A percentile compares a stretch with the other conserved stretches of the same genome.
Evolutionary conservation across 2,113 vertebrate genomes (phyloP).

Genomic region (Chamaetylas fuelleborni): DNA sequence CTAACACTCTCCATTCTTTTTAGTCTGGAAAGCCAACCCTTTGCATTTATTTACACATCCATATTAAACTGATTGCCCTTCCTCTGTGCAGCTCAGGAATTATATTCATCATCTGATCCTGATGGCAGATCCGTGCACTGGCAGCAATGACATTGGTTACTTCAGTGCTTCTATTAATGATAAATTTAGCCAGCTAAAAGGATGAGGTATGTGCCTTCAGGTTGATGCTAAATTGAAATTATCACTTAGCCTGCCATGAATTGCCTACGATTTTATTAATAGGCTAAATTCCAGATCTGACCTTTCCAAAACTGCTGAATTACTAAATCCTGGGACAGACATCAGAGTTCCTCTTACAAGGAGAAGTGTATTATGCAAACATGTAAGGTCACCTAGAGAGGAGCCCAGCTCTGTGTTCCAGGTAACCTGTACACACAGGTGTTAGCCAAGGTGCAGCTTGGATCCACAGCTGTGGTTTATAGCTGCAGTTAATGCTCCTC

Average conservation of each 20-base stretch:
- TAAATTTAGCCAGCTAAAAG: conserved; percentile 60
- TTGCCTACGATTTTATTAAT: conserved; percentile 53
- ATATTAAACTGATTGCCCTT: conserved; percentile 8
- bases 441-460: background rate
- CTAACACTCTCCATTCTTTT: background rate
- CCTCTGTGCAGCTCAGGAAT: background rate
- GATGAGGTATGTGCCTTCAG: conserved; percentile 52
- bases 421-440: background rate
- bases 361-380: conserved; percentile 24
- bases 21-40: background rate
- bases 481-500: background rate
- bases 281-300: conserved; percentile 54
- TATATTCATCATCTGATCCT: background rate
- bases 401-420: background rate
- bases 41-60: conserved; percentile 18
- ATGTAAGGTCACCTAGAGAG: conserved; percentile 43
- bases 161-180: conserved; percentile 53
- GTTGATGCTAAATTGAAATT: conserved; percentile 67
- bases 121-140: background rate
- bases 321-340: conserved; percentile 40
- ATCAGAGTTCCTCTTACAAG: conserved; percentile 26
- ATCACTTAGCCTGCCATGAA: conserved; percentile 54
- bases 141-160: conserved; percentile 36
- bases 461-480: background rate
- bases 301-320: conserved; percentile 58